These are phyloP conservation scores for Drosophila fuyamai DNA, from an alignment of 1,140 invertebrate genomes.

Conservation along the genomic window DNA sequence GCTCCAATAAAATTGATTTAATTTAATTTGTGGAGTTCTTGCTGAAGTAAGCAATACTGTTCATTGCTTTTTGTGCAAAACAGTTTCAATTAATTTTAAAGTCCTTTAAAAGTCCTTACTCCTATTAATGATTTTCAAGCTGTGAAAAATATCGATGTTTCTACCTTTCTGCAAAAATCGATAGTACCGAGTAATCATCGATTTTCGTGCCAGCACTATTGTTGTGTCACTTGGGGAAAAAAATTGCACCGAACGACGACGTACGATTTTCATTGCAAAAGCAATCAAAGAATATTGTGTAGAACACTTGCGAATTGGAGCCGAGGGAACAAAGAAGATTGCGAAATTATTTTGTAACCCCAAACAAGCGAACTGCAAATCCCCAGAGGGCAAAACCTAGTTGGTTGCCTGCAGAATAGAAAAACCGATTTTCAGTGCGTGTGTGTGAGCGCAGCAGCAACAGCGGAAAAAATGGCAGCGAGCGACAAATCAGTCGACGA, in stretches of 20 bases:
- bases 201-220: conserved; percentile 14
- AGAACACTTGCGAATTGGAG: conserved; percentile 18
- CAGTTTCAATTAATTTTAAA: no score
- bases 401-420: conserved; percentile 39
- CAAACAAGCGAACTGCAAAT: not conserved
- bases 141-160: not conserved
- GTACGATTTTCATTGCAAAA: conserved; percentile 71
- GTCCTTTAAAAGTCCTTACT: no score
- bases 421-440: conserved; percentile 66
- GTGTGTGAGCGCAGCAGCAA: conserved; percentile 58
- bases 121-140: no score
- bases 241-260: conserved; percentile 56
- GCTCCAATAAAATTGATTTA: conserved; percentile 8
- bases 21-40: not conserved
- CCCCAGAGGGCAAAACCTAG: conserved; percentile 12
- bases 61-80: no score
- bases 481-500: conserved; percentile 96
- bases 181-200: not conserved
- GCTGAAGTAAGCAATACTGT: no score
- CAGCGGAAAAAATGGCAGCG: conserved; percentile 89
- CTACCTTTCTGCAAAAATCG: not conserved
- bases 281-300: conserved; percentile 46
- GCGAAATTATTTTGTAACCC: conserved; percentile 4
- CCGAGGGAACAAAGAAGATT: conserved; percentile 11
- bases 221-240: conserved; percentile 70